These are phyloP conservation scores for Gortyna flavago DNA, from an alignment of 2,888 invertebrate species.

Conservation along the genomic window DNA sequence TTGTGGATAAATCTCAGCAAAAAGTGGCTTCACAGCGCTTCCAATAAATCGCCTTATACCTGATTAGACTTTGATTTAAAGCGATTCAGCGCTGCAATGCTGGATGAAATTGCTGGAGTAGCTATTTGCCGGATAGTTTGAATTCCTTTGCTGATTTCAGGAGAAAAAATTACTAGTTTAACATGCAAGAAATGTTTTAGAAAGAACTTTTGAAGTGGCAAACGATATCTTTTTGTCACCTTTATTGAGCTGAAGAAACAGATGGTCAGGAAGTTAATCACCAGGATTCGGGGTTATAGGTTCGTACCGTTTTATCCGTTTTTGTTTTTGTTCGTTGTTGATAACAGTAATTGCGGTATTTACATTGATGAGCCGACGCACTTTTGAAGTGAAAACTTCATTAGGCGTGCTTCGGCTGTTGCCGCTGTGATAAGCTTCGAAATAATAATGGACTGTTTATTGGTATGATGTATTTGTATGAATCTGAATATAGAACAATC, in stretches of 20 bases:
- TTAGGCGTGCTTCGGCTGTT: too few species aligned
- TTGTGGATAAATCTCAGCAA: constrained; percentile 23
- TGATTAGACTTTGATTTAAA: constrained; percentile 66
- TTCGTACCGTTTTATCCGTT: too few species aligned
- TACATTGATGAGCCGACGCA: too few species aligned
- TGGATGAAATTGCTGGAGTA: constrained; percentile 37
- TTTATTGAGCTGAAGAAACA: background rate
- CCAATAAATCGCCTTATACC: constrained; percentile 59
- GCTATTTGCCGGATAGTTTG: constrained; percentile 46
- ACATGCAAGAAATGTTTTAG: constrained; percentile 17
- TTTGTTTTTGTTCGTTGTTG: too few species aligned
- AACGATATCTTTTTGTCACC: background rate
- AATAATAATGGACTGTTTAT: too few species aligned
- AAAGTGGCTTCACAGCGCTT: constrained; percentile 52
- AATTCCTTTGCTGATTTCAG: constrained; percentile 38
- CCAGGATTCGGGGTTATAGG: too few species aligned
- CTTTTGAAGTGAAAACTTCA: too few species aligned
- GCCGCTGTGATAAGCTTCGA: too few species aligned
- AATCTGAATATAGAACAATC: too few species aligned
- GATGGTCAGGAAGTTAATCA: background rate
- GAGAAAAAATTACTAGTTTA: constrained; percentile 33
- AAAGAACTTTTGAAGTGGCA: constrained; percentile 3
- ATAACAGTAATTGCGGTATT: too few species aligned
- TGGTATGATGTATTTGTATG: too few species aligned
- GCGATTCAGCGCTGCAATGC: constrained; percentile 54